These are phyloP conservation scores for Oscheius sp. DNA, from an alignment of 2,888 invertebrate species.

Conservation along the genomic window DNA sequence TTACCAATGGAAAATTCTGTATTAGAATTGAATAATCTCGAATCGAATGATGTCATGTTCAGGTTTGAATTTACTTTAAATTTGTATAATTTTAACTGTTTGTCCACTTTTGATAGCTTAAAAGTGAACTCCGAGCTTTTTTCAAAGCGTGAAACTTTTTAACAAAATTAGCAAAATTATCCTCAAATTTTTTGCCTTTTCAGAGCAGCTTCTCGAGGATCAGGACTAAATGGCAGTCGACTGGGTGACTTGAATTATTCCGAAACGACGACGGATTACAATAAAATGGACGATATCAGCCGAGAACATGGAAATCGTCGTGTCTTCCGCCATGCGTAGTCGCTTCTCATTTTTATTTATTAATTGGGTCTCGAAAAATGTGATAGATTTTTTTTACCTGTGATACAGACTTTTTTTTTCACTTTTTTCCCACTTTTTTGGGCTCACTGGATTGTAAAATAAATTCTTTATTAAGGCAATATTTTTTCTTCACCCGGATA, in stretches of 20 bases:
- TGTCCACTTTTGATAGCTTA: background rate
- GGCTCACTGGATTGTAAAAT: no score
- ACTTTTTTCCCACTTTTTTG: no score
- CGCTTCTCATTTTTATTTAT: background rate
- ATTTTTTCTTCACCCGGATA: no score
- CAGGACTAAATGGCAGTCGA: slow-evolving; percentile 23
- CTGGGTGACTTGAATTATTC: slow-evolving; percentile 34
- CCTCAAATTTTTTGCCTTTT: background rate
- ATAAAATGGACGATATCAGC: slow-evolving; percentile 36
- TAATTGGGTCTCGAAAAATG: background rate
- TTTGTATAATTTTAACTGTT: no score
- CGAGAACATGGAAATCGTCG: slow-evolving; percentile 11
- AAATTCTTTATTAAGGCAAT: no score
- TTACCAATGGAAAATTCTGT: slow-evolving; percentile 41
- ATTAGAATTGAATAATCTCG: slow-evolving; percentile 39
- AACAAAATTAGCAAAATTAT: background rate
- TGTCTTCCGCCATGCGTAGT: slow-evolving; percentile 16
- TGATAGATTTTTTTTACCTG: no score
- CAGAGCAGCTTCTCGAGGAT: slow-evolving; percentile 22
- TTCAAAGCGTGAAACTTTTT: background rate
- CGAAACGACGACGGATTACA: background rate
- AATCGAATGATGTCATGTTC: slow-evolving; percentile 40
- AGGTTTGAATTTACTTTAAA: slow-evolving; percentile 34
- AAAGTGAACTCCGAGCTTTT: no score
- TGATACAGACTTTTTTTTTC: no score